Base-by-base conservation (phyloP, 2,113 vertebrate species). In the Trogon melanurus region DNA sequence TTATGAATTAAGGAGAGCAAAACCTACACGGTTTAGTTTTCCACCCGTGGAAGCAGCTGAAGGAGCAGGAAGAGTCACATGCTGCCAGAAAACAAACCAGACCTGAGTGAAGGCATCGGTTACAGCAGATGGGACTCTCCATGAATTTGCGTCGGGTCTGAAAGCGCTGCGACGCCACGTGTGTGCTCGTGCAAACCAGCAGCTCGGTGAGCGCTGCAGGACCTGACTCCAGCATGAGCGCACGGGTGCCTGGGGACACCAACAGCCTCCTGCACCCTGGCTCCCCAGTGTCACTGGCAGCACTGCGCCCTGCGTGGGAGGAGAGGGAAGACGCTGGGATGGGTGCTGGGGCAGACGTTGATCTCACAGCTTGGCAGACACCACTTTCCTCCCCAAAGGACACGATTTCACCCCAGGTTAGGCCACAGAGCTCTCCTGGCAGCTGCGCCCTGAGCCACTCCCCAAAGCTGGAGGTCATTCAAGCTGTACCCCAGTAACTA, bases 61-160 rank as follows among this genome's bases (percentile, higher is more conserved):
- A 38, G 51, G 30, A 62, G 45, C 61, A 70, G 80, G 45, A 48
- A 53, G 58, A 85, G 75, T 15, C 50, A 54, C 3, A 1, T 0
- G 34, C 44, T 47, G 56, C 36, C 0, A 1, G 26, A 11, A 70
- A 73, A 60, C 26, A 2, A 22, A n/a, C 3, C 12, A 8, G 73
- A 57, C 10, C 30, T 2, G 21, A n/a, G 60, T 41, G 44, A 75
- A 72, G 48, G 25, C 48, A 5, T 1, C 3, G 1, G 54, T 5
- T 8, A 47, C 0, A 2, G 38, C 32, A 51, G 79, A 64, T 0
- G 2, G 71, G 60, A 26, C 0, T 1, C 6, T 25, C 44, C 10
- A 41, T 3, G 1, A 32, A 54, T 38, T 34, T 3, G 4, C 1
- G 26, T 6, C 27, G 36, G 26, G 22, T 38, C 3, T 22, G 53